These are phyloP conservation scores for Luperina testacea DNA, from an alignment of 2,888 invertebrate species.

Conservation along the genomic window DNA sequence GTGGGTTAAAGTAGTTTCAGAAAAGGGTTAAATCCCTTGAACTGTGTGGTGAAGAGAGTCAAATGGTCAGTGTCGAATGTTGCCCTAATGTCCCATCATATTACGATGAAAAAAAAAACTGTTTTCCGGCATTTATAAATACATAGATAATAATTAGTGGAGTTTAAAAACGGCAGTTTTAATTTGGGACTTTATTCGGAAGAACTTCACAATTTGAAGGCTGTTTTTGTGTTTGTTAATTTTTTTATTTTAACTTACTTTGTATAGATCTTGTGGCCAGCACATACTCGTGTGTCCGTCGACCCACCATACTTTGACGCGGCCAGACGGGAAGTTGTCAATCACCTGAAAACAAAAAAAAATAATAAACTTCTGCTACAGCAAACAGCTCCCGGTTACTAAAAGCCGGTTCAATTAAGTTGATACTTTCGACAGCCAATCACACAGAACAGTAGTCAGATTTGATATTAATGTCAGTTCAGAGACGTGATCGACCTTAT, in stretches of 20 bases:
- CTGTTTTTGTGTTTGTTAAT: not conserved
- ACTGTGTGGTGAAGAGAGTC: too few species aligned
- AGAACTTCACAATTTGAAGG: not conserved
- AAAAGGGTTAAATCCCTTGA: not conserved
- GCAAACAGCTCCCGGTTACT: not conserved
- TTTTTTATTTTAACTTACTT: conserved; percentile 79
- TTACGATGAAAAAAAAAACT: not conserved
- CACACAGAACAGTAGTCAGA: not conserved
- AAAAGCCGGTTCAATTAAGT: not conserved
- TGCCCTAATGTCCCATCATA: too few species aligned
- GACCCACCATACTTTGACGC: conserved; percentile 98
- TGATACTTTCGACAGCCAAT: not conserved
- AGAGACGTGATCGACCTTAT: not conserved
- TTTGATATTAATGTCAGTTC: not conserved
- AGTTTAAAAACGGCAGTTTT: not conserved
- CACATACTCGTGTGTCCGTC: conserved; percentile 96
- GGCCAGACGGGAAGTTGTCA: conserved; percentile 96
- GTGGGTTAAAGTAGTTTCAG: too few species aligned
- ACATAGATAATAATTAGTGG: not conserved
- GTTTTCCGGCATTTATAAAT: not conserved
- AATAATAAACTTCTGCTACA: not conserved
- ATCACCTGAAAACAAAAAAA: conserved; percentile 89
- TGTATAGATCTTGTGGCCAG: conserved; percentile 97
- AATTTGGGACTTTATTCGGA: not conserved
- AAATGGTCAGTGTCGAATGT: not conserved